Conservation (phyloP, 2,888 invertebrate genomes). For the Sphaerophoria taeniata region DNA sequence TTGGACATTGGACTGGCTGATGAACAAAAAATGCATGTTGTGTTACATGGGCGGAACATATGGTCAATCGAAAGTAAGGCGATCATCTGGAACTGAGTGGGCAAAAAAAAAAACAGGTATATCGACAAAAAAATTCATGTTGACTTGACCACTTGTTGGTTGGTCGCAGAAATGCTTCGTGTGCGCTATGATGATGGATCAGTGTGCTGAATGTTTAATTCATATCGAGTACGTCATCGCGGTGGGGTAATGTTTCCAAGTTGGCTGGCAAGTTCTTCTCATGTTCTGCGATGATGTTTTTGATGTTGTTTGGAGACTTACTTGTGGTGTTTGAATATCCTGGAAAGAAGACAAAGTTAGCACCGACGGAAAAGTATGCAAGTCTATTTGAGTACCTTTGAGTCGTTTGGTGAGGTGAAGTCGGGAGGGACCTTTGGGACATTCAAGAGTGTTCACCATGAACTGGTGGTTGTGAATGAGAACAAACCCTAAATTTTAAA, state of each 20-base stretch:
- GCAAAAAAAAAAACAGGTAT: no score
- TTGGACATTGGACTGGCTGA: conserved; percentile 28
- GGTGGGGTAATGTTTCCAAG: conserved; percentile 41
- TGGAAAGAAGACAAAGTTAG: neutral
- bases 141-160: conserved; percentile 40
- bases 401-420: no score
- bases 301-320: neutral
- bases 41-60: conserved; percentile 59
- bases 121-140: neutral
- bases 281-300: conserved; percentile 35
- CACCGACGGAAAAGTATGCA: neutral
- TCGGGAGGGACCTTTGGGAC: no score
- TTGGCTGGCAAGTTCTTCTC: conserved; percentile 55
- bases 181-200: conserved; percentile 66
- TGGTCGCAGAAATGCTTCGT: conserved; percentile 39
- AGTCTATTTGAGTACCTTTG: neutral
- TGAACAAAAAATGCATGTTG: conserved; percentile 10
- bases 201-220: conserved; percentile 63
- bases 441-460: no score
- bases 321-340: neutral
- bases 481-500: no score
- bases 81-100: neutral
- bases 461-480: no score
- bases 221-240: conserved; percentile 65
- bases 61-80: conserved; percentile 62